Evolutionary conservation across 1,140 invertebrate species (phyloP), one percentile per base, ranked within the genome.

Genomic region (Propsilocerus akamusi): DNA sequence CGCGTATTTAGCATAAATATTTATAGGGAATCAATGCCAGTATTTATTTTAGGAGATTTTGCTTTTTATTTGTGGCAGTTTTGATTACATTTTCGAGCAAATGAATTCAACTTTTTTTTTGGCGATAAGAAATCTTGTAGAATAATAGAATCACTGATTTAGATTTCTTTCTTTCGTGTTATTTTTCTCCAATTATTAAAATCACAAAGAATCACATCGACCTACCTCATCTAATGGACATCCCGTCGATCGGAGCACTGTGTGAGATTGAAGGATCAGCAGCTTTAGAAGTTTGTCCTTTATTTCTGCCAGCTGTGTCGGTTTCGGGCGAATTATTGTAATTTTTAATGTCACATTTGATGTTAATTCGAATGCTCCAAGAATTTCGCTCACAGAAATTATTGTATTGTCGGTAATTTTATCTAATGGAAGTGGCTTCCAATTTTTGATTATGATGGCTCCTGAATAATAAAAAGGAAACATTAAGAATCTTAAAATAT

Each of bases 211-310:
- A n/a, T n/a, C n/a, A n/a, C n/a, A n/a, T n/a, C n/a, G n/a, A n/a
- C 67, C 75, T 70, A 94, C 89, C 80, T 92, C 87, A 68, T 95
- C 90, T 46, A 95, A 72, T 4, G 91, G 90, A 66, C 90, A 95
- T 52, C 91, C 91, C 47, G 86, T 82, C 46, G 81, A 86, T 49
- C 86, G 70, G 25, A 97, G 73, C 34, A 93, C 69, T 5, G 80
- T 80, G 55, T 92, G 86, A 48, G 86, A 91, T 62, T 95, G 89
- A 41, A 86, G 71, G 49, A 96, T 70, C 1, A 96, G 69, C 23
- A 94, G 73, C 65, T 87, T 81, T 7, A 96, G 71, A 49, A 97
- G 72, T 69, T 94, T 94, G 59, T 95, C 91, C 68, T 92, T 92
- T 58, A 96, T 84, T 62, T 96, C 90, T 46, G 81, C 74, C 3